A percentile compares a stretch with the other conserved stretches of the same genome.
These are phyloP conservation scores for Limanda limanda DNA, from an alignment of 2,113 vertebrate genomes.

Conservation along the genomic window DNA sequence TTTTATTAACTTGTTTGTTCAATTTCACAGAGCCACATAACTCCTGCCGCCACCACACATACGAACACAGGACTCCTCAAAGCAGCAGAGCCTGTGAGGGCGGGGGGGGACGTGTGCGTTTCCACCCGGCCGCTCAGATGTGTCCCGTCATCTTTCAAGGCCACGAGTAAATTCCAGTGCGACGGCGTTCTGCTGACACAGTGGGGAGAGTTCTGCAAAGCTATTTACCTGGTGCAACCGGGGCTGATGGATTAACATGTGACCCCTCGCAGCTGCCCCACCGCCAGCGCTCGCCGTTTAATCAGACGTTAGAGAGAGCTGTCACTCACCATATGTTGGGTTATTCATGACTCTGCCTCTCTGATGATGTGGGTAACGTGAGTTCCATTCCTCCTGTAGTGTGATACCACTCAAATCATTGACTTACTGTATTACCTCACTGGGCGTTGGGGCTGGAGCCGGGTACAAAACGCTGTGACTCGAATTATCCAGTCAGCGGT, in stretches of 20 bases:
- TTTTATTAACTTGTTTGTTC: constrained; percentile 79
- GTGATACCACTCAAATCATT: constrained; percentile 28
- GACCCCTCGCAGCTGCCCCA: constrained; percentile 38
- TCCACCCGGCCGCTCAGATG: constrained; percentile 57
- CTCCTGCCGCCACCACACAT: constrained; percentile 51
- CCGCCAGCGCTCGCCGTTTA: constrained; percentile 6
- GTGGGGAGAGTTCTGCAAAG: constrained; percentile 26
- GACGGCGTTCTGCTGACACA: constrained; percentile 54
- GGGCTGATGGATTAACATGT: constrained; percentile 57
- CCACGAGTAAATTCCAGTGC: constrained; percentile 30
- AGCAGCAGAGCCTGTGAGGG: constrained; percentile 34
- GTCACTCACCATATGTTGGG: constrained; percentile 1
- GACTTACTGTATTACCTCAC: constrained; percentile 31
- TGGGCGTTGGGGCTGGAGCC: constrained; percentile 14
- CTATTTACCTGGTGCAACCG: constrained; percentile 64
- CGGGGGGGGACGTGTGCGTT: constrained; percentile 37
- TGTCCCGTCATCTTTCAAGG: constrained; percentile 54
- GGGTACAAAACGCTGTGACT: constrained; percentile 7
- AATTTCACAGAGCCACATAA: constrained; percentile 76
- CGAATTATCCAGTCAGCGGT: constrained; percentile 5
- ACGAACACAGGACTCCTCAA: constrained; percentile 20
- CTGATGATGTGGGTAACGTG: constrained; percentile 37
- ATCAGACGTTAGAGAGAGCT: constrained; percentile 44
- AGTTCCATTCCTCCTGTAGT: constrained; percentile 21
- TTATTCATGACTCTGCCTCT: constrained; percentile 56